Conservation (phyloP, 2,797 vertebrate species). For the Coreius guichenoti region DNA sequence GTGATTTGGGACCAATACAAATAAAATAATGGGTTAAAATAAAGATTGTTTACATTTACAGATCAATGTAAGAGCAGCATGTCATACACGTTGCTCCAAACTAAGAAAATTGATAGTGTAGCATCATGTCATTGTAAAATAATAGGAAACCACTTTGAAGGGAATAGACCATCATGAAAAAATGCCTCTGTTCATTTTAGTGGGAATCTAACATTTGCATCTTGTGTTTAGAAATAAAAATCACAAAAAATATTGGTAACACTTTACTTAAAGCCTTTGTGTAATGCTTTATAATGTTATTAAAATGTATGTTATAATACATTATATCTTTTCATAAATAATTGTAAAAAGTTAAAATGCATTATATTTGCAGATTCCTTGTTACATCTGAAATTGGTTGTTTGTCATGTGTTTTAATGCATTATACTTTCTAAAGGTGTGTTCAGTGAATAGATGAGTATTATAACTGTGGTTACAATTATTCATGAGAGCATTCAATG, state of each 20-base stretch:
- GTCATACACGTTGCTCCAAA: background rate
- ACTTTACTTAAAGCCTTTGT: background rate
- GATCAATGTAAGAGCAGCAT: background rate
- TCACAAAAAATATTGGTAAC: background rate
- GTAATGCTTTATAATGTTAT: background rate
- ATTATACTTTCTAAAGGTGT: background rate
- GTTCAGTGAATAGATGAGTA: background rate
- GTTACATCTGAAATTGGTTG: background rate
- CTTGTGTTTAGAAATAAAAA: background rate
- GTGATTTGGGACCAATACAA: background rate
- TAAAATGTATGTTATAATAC: background rate
- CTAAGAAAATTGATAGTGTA: conserved; percentile 18
- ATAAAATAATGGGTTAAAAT: background rate
- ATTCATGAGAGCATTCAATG: background rate
- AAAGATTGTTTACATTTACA: background rate
- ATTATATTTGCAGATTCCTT: background rate
- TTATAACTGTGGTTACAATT: background rate
- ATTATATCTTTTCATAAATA: background rate
- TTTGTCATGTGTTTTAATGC: background rate
- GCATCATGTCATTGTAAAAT: background rate
- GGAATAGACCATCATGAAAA: conserved; percentile 13
- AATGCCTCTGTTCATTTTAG: conserved; percentile 10
- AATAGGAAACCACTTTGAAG: conserved; percentile 9
- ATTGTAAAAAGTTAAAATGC: background rate
- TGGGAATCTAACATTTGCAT: conserved; percentile 23